Evolutionary conservation across 1,140 invertebrate species (phyloP), one percentile per base, ranked within the genome.

Genomic region (Leptinotarsa undecemlineata): DNA sequence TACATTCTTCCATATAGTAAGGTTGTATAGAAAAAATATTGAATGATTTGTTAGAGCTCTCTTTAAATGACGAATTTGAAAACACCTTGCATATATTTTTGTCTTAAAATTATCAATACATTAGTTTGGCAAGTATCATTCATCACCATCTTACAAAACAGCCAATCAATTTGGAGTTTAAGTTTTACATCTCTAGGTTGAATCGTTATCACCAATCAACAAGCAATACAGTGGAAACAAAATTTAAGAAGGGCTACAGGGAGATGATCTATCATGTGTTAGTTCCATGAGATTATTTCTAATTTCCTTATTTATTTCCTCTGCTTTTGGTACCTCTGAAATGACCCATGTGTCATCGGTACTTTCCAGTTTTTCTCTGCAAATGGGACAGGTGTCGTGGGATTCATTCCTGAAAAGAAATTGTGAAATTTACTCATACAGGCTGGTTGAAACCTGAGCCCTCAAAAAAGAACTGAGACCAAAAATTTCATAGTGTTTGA

Each of bases 341-440:
- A 90, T 84, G 3, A 92, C 89, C 91, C 91, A 92, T 1, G 90
- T 88, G 75, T 92, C 90, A 79, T 91, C 88, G 6, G 88, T 88
- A 76, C 87, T 90, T 61, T 88, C 85, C 21, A 92, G 81, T 74
- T 83, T 87, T 74, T 90, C 90, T 51, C 90, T 85, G 79, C 91
- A 93, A 48, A 92, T 87, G 3, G 91, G 91, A 82, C 91, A 93
- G 0, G 90, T 92, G 79, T 91, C 89, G 78, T 91, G 88, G 67
- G 87, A 85, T 33, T 90, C 87, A 86, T 90, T 91, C 90, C 90
- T 92, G 75, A 74, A 84, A 85, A 78, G 79, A 78, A 72, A 42
- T 42, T 2, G 8, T 42, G 33, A 3, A 42, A 42, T 0, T 2
- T 42, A 42, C 33, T 42, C 3, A 11, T 42, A 42, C 33, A 8